phyloP scores from a whole-genome alignment of 2,797 vertebrate genomes.

The Gallirallus australis region DNA sequence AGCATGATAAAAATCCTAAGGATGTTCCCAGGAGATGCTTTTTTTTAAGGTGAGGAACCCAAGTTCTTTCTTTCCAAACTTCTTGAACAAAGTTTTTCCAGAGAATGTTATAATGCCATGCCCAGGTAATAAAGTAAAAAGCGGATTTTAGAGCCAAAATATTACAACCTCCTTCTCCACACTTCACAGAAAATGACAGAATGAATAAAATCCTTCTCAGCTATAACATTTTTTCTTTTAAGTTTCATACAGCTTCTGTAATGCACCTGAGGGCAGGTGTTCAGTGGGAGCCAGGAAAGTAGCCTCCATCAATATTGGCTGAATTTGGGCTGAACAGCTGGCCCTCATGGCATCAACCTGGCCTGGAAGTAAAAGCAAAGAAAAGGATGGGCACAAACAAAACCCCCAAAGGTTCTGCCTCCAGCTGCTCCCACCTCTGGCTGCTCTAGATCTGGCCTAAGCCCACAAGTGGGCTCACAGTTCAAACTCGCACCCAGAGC shows the following conservation, averaged over 20 bases:
- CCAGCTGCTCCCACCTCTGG: neutral
- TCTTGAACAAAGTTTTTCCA: neutral
- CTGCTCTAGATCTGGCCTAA: neutral
- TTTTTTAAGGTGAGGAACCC: neutral
- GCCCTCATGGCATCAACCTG: neutral
- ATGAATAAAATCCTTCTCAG: neutral
- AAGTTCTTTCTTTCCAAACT: neutral
- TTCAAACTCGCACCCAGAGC: accelerated
- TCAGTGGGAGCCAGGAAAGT: neutral
- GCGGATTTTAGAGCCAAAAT: neutral
- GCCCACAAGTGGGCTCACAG: neutral
- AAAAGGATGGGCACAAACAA: neutral
- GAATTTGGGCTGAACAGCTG: neutral
- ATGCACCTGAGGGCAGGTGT: neutral
- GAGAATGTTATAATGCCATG: neutral
- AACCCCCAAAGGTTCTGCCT: neutral
- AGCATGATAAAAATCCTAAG: neutral
- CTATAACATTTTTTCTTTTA: neutral
- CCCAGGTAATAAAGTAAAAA: neutral
- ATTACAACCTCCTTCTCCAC: neutral
- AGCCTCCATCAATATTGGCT: neutral
- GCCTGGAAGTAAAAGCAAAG: neutral
- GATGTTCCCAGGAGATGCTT: neutral
- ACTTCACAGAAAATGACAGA: neutral
- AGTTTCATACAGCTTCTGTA: neutral